phyloP scores from a whole-genome alignment of 2,113 vertebrate species.

The Prionailurus viverrinus region DNA sequence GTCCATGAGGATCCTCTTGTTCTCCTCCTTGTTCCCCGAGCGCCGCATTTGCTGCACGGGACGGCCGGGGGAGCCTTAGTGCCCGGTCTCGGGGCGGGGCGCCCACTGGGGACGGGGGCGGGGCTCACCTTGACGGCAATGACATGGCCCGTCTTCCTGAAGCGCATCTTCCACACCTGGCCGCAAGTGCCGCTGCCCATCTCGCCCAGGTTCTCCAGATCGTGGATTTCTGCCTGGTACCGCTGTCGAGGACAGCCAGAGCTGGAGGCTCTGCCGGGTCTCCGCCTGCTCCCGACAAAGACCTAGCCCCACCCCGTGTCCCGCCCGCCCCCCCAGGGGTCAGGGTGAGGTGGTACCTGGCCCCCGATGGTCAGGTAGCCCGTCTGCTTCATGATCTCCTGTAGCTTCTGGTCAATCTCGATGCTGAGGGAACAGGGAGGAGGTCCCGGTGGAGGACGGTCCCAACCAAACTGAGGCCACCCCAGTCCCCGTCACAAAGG shows the following conservation, averaged over 20 bases:
- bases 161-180: slow-evolving; percentile 97
- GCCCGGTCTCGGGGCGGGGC: accelerated
- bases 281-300: background rate
- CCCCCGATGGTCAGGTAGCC: slow-evolving; percentile 96
- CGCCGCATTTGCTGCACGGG: slow-evolving; percentile 95
- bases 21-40: slow-evolving; percentile 97
- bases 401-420: slow-evolving; percentile 97
- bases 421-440: slow-evolving; percentile 86
- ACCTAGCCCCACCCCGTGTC: accelerated
- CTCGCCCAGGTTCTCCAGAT: slow-evolving; percentile 95
- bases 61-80: background rate
- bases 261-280: background rate
- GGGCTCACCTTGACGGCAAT: slow-evolving; percentile 94
- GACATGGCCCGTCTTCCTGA: slow-evolving; percentile 94
- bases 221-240: slow-evolving; percentile 95
- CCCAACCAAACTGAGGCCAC: background rate
- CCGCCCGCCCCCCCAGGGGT: background rate
- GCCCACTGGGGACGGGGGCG: accelerated
- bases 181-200: slow-evolving; percentile 98
- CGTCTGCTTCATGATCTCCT: slow-evolving; percentile 98
- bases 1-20: slow-evolving; percentile 97
- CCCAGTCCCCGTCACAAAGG: background rate
- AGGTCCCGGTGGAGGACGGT: background rate
- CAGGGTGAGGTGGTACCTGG: slow-evolving; percentile 87
- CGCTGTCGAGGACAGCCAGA: slow-evolving; percentile 84